These are phyloP conservation scores for Heliothis peltigera DNA, from an alignment of 2,888 invertebrate species.

Conservation along the genomic window DNA sequence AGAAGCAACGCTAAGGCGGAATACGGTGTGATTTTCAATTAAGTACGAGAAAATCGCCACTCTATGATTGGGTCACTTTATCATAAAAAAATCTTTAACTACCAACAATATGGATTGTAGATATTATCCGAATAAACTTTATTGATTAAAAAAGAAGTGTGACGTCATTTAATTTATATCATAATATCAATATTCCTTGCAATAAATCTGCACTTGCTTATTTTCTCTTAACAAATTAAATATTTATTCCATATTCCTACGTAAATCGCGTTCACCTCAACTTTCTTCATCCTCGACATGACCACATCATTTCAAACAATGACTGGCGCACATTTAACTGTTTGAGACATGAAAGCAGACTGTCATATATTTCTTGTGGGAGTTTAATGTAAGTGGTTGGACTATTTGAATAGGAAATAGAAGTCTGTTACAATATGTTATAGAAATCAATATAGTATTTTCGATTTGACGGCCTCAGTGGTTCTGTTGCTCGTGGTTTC, in stretches of 20 bases:
- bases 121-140: too few species aligned
- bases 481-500: background rate
- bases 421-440: background rate
- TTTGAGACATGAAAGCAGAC: conserved; percentile 61
- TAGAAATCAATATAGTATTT: background rate
- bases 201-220: background rate
- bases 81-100: too few species aligned
- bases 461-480: background rate
- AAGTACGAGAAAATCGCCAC: too few species aligned
- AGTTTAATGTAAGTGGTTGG: conserved; percentile 21
- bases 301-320: conserved; percentile 73
- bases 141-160: too few species aligned
- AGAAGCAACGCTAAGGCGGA: too few species aligned
- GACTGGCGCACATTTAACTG: conserved; percentile 56
- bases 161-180: too few species aligned
- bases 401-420: conserved; percentile 9
- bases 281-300: conserved; percentile 36
- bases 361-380: conserved; percentile 54
- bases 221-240: too few species aligned
- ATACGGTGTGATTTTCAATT: too few species aligned
- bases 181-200: too few species aligned
- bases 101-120: too few species aligned
- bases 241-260: background rate
- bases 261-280: conserved; percentile 9
- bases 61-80: too few species aligned